Percentiles rank a stretch among this genome's conserved stretches.
Evolutionary conservation across 2,113 vertebrate genomes (phyloP).

Genomic region (Sinosuthora webbiana): DNA sequence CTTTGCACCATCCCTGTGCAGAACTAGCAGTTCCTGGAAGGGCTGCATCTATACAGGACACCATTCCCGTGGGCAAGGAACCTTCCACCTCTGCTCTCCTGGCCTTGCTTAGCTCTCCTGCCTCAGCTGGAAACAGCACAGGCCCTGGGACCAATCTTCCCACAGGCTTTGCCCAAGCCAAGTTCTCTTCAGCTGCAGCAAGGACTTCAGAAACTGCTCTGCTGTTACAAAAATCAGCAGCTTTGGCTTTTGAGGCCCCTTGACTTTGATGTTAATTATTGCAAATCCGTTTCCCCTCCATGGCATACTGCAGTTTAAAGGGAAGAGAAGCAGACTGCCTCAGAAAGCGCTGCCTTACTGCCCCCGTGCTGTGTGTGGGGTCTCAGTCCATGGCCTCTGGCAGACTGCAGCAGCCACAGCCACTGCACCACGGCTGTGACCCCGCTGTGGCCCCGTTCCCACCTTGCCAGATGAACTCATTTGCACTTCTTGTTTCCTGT

Average conservation of each 20-base stretch:
- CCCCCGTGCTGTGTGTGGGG: fast-evolving
- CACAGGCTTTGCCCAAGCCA: not conserved
- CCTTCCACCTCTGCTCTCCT: not conserved
- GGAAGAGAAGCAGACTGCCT: not conserved
- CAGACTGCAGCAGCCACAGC: not conserved
- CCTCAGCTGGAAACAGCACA: not conserved
- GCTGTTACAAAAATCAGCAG: not conserved
- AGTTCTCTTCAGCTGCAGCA: not conserved
- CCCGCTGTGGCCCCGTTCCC: fast-evolving
- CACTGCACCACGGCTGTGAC: fast-evolving
- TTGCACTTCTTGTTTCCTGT: not conserved
- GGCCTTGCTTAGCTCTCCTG: not conserved
- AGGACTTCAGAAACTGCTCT: not conserved
- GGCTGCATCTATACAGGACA: not conserved
- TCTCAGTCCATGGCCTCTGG: not conserved
- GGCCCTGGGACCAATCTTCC: not conserved
- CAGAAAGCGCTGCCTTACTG: fast-evolving
- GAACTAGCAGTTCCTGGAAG: not conserved
- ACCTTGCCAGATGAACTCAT: not conserved
- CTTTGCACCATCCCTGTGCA: not conserved
- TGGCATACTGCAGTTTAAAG: not conserved
- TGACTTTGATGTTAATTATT: not conserved
- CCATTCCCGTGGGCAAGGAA: not conserved
- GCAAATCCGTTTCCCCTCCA: not conserved
- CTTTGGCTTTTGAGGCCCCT: not conserved